Evolutionary conservation across 53 echinoderm and acorn worm species (phyloP).

Genomic region (Arbacia lixula): DNA sequence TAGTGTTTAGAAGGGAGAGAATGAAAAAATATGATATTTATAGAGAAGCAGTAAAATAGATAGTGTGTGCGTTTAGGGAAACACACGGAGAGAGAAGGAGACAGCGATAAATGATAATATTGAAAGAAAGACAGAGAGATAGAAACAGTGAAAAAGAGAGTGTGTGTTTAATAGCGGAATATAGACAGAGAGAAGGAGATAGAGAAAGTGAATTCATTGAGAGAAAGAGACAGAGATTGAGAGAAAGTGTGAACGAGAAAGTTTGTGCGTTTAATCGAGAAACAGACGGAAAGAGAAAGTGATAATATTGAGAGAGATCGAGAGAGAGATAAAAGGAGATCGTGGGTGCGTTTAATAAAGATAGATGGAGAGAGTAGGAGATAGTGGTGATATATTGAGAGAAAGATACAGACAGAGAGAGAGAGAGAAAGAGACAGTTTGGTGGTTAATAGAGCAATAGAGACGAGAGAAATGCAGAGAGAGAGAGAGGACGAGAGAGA

Average conservation of each 20-base stretch:
- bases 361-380: not conserved
- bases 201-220: not conserved
- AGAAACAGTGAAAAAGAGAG: not conserved
- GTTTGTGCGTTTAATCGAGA: not conserved
- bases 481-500: not conserved
- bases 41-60: too few relatives aligned
- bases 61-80: too few relatives aligned
- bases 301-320: not conserved
- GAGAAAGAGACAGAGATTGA: not conserved
- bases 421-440: not conserved
- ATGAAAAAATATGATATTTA: too few relatives aligned
- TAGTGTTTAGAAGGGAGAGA: too few relatives aligned
- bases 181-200: not conserved
- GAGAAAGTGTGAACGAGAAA: constrained; percentile 1
- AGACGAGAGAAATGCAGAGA: not conserved
- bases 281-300: not conserved
- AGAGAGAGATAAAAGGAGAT: not conserved
- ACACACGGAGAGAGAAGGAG: too few relatives aligned
- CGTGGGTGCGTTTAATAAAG: not conserved
- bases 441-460: too few relatives aligned
- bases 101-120: too few relatives aligned
- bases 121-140: not conserved
- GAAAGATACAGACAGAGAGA: not conserved
- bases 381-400: not conserved
- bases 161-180: not conserved